phyloP scores from a whole-genome alignment of 1,140 invertebrate species.

The Patella vulgata region DNA sequence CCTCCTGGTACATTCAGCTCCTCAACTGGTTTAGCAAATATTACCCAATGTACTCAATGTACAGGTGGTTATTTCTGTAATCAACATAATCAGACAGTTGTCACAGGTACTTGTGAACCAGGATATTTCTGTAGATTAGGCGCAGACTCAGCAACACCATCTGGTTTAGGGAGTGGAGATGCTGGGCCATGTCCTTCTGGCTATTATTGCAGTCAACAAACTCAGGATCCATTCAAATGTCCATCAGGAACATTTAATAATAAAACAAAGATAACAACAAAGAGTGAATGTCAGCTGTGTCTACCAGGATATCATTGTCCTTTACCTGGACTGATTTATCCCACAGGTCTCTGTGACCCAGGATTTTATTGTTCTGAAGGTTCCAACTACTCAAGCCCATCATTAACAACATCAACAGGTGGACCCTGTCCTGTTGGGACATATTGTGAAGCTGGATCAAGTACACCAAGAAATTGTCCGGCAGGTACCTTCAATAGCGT shows the following conservation, averaged over 20 bases:
- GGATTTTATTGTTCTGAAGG: conserved; percentile 58
- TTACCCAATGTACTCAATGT: conserved; percentile 56
- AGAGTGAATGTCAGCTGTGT: conserved; percentile 48
- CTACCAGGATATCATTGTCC: conserved; percentile 57
- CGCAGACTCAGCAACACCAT: conserved; percentile 48
- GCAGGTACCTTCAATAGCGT: conserved; percentile 48
- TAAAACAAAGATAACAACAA: conserved; percentile 39
- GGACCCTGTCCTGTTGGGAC: conserved; percentile 59
- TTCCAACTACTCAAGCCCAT: conserved; percentile 49
- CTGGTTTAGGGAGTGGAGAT: conserved; percentile 42
- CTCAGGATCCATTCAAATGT: conserved; percentile 50
- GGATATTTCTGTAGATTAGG: conserved; percentile 59
- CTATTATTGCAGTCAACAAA: conserved; percentile 55
- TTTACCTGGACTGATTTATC: conserved; percentile 46
- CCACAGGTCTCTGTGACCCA: conserved; percentile 47
- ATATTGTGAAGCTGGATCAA: conserved; percentile 53
- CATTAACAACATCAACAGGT: conserved; percentile 36
- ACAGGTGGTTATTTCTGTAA: conserved; percentile 58
- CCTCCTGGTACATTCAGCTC: conserved; percentile 56
- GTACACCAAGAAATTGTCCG: conserved; percentile 39
- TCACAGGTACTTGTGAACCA: conserved; percentile 49
- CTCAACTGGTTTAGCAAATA: conserved; percentile 48
- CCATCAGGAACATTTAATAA: conserved; percentile 62
- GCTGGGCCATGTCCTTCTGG: conserved; percentile 55
- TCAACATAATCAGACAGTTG: conserved; percentile 43